Conservation (phyloP, 2,888 invertebrate species). For the Panopea generosa region DNA sequence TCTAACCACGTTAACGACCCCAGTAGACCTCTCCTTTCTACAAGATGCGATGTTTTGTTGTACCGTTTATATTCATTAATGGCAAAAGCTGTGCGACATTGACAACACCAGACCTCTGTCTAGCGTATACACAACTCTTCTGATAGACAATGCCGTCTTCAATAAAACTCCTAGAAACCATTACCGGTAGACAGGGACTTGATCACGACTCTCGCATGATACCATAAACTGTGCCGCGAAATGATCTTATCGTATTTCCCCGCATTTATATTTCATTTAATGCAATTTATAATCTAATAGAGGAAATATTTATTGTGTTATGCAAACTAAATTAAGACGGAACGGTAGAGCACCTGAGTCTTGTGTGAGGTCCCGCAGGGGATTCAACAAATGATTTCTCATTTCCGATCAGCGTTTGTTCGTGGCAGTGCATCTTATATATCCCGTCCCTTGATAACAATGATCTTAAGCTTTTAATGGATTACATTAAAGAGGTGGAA, state of each 20-base stretch:
- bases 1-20: too few relatives aligned
- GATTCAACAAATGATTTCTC: constrained; percentile 26
- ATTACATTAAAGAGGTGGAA: constrained; percentile 24
- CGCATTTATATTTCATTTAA: constrained; percentile 21
- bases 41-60: too few relatives aligned
- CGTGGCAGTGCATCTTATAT: constrained; percentile 59
- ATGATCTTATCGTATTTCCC: constrained; percentile 10
- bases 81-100: too few relatives aligned
- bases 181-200: too few relatives aligned
- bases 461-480: constrained; percentile 57
- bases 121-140: too few relatives aligned
- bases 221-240: too few relatives aligned
- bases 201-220: too few relatives aligned
- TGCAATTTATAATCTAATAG: constrained; percentile 71
- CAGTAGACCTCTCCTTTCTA: too few relatives aligned
- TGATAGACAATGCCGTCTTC: too few relatives aligned
- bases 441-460: constrained; percentile 33
- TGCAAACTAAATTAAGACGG: constrained; percentile 68
- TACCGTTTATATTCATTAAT: too few relatives aligned
- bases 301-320: constrained; percentile 77
- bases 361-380: constrained; percentile 33
- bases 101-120: too few relatives aligned
- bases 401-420: constrained; percentile 47
- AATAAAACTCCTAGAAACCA: too few relatives aligned
- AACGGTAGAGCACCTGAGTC: constrained; percentile 62